These are phyloP conservation scores for Chaetura pelagica DNA, from an alignment of 2,113 vertebrate species.

Conservation along the genomic window DNA sequence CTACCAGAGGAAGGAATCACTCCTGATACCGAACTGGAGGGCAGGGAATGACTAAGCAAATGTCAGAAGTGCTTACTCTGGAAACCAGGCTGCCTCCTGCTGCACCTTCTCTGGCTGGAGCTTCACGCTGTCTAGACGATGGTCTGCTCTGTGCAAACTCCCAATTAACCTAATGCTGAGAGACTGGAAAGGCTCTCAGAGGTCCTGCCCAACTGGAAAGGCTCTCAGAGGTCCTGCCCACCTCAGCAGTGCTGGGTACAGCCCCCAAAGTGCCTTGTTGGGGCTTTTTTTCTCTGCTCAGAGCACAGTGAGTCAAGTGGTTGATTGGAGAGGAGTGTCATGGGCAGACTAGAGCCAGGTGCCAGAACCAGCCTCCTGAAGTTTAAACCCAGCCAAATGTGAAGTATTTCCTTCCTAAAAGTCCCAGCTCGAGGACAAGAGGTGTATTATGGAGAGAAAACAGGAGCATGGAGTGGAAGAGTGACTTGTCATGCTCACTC, in stretches of 20 bases:
- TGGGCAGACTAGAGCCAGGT: neutral
- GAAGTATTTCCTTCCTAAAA: neutral
- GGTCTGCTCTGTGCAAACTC: neutral
- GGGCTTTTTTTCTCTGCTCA: accelerated
- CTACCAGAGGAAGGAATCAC: neutral
- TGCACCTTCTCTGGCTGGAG: neutral
- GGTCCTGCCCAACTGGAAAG: neutral
- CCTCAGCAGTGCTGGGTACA: accelerated
- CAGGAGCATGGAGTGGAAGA: neutral
- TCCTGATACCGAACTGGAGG: neutral
- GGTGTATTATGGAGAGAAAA: accelerated
- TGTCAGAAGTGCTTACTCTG: conserved; percentile 3
- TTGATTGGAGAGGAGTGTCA: too few relatives aligned
- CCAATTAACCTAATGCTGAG: accelerated
- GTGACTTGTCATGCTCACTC: neutral
- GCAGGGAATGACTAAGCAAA: conserved; percentile 35
- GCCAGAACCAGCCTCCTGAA: accelerated
- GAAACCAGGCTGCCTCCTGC: neutral
- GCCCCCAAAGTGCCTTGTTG: neutral
- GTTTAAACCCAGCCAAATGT: neutral
- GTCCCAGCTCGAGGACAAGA: neutral
- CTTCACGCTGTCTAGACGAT: neutral
- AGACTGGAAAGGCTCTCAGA: neutral
- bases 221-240: neutral
- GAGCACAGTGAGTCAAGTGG: accelerated